A percentile compares a stretch with the other conserved stretches of the same genome.
These are phyloP conservation scores for Tenebrio molitor DNA, from an alignment of 1,140 invertebrate species.

Conservation along the genomic window DNA sequence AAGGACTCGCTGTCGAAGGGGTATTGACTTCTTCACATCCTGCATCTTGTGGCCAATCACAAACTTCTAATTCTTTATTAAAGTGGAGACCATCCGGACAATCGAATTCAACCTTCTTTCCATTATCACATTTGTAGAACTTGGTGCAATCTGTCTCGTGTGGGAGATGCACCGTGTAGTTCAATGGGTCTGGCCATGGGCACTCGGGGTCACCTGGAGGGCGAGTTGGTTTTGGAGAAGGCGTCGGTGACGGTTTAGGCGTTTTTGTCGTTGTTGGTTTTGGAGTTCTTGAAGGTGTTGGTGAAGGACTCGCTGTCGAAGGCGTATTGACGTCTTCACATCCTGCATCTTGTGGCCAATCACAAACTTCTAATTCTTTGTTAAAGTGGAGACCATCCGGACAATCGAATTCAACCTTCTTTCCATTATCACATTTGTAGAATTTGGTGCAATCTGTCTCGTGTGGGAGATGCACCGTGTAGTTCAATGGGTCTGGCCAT, in stretches of 20 bases:
- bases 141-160: conserved; percentile 69
- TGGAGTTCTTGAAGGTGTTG: conserved; percentile 54
- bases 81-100: conserved; percentile 69
- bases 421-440: conserved; percentile 70
- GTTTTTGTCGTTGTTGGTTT: conserved; percentile 1
- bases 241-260: not conserved
- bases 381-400: conserved; percentile 68
- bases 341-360: conserved; percentile 44
- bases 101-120: conserved; percentile 65
- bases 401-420: conserved; percentile 68
- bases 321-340: not conserved
- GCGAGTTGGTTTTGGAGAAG: conserved; percentile 1
- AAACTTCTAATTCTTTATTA: conserved; percentile 61
- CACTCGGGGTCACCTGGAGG: not conserved
- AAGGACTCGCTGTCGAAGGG: not conserved
- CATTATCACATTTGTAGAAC: conserved; percentile 72
- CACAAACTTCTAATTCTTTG: conserved; percentile 59
- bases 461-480: conserved; percentile 66
- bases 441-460: conserved; percentile 69
- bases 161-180: conserved; percentile 62
- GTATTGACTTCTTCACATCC: conserved; percentile 3
- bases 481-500: conserved; percentile 21
- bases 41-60: conserved; percentile 49
- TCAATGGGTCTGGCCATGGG: conserved; percentile 33
- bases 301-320: not conserved